Evolutionary conservation across 2,888 invertebrate genomes (phyloP), one percentile per base, ranked within the genome.

Genomic region (Hyposoter dolosus): DNA sequence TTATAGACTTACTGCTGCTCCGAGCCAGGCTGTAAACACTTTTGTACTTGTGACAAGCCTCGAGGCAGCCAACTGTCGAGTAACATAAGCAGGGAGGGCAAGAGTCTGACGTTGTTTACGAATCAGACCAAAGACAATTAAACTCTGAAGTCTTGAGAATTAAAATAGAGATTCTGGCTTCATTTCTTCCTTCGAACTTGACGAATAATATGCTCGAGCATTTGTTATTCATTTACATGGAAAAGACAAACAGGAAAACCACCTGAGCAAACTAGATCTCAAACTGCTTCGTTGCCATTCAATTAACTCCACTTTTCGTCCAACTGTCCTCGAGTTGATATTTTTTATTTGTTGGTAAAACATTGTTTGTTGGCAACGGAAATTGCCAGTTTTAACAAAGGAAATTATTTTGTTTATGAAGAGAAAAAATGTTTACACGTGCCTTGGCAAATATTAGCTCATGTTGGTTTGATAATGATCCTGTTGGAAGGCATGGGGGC

Each of bases 101-200:
- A 66, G 53, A 28, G 56, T n/a, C 32, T 19, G 43, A 71, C 32
- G 19, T 71, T 78, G 68, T 78, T 69, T 78, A 68, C 71, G 60
- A 79, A 79, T 56, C n/a, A 69, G 60, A 79, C 45, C 12, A 65
- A n/a, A 43, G 47, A 50, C 47, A 50, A 76, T 65, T 65, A 60
- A 69, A 40, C 68, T 79, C 69, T 28, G 12, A 69, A 68, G 56
- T n/a, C 56, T 43, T 28, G 28, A 9, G 47, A 9, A n/a, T 28
- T 5, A 47, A 50, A 71, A 28, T 23, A 50, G 32, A 23, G n/a
- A 28, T 28, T 28, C 19, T 9, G n/a, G 66, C n/a, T 10, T 9
- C 19, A 40, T 66, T 40, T 40, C n/a, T 40, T 66, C 66, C n/a
- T 66, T 12, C 5, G 6, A 10, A 28, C 15, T 60, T 28, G 28